Evolutionary conservation across 2,113 vertebrate species (phyloP).

Genomic region (Falco punctatus): DNA sequence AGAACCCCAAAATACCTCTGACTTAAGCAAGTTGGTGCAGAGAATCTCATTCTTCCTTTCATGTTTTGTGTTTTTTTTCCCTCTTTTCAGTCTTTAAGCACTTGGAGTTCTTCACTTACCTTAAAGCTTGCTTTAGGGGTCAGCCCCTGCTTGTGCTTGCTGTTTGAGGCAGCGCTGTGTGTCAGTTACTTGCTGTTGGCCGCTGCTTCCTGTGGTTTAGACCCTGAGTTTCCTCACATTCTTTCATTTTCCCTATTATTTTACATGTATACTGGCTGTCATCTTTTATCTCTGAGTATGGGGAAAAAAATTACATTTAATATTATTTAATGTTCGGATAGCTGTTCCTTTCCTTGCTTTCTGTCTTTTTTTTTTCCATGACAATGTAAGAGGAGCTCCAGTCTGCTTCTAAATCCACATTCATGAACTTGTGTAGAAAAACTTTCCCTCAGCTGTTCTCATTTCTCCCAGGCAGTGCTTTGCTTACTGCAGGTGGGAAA

Average conservation of each 20-base stretch:
- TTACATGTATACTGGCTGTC: background rate
- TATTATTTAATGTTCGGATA: background rate
- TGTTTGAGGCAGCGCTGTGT: fast-evolving
- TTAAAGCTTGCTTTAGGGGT: background rate
- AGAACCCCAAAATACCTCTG: background rate
- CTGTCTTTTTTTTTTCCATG: background rate
- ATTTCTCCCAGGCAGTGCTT: background rate
- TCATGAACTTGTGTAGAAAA: background rate
- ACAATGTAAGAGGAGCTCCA: background rate
- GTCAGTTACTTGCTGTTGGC: background rate
- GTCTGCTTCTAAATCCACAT: background rate
- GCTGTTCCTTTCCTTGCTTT: background rate
- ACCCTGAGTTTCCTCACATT: background rate
- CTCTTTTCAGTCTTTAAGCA: background rate
- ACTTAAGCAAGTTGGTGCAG: background rate
- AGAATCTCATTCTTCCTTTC: background rate
- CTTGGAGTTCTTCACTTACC: background rate
- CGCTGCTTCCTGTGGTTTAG: constrained; percentile 8
- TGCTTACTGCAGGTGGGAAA: background rate
- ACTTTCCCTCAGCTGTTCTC: background rate
- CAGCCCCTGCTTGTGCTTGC: background rate
- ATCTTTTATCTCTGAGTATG: background rate
- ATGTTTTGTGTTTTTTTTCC: background rate
- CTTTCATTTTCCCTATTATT: background rate
- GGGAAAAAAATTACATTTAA: background rate